A percentile compares a stretch with the other conserved stretches of the same genome.
Evolutionary conservation across 2,113 vertebrate species (phyloP).

Genomic region (Platysteira castanea): DNA sequence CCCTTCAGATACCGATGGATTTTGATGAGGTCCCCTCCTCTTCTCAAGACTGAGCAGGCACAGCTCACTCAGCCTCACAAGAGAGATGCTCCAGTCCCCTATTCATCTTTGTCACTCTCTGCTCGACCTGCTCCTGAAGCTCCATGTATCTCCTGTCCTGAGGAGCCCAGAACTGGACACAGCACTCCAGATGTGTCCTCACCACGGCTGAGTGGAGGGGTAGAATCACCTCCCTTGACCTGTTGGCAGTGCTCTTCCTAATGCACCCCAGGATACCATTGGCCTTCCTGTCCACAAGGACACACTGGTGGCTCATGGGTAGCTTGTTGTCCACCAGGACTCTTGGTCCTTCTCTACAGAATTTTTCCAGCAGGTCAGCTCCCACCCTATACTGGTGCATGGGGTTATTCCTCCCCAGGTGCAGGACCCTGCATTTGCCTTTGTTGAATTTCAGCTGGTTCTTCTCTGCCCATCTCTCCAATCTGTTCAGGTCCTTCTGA

Average conservation of each 20-base stretch:
- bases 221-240: neutral
- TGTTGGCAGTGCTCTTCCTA: neutral
- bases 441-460: neutral
- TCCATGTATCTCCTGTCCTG: neutral
- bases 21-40: neutral
- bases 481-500: neutral
- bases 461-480: neutral
- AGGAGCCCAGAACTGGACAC: neutral
- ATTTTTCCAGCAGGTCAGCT: neutral
- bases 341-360: neutral
- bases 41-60: neutral
- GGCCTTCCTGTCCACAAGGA: neutral
- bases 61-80: neutral
- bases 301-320: neutral
- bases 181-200: neutral
- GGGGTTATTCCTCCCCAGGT: neutral
- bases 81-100: neutral
- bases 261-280: accelerated
- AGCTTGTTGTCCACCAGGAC: neutral
- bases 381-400: neutral
- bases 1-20: neutral
- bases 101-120: neutral
- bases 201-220: neutral
- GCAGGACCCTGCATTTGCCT: neutral
- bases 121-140: neutral